Conservation (phyloP, 2,888 invertebrate genomes). For the Opisthograptis luteolata region DNA sequence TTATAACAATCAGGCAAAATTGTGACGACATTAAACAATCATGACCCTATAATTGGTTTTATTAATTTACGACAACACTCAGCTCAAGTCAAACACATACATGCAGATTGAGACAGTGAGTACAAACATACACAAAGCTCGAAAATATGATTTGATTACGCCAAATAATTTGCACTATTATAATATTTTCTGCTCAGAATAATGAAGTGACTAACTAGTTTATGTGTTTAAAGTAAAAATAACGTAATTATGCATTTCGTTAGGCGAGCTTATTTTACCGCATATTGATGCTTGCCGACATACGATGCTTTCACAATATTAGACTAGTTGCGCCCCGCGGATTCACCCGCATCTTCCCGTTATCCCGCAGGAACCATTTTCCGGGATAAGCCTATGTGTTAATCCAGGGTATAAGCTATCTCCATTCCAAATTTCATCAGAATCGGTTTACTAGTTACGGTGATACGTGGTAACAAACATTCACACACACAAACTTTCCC, state of each 20-base stretch:
- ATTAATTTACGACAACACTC: constrained; percentile 32
- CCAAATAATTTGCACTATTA: constrained; percentile 3
- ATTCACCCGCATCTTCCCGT: no score
- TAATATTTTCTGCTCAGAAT: constrained; percentile 1
- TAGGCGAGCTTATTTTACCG: not conserved
- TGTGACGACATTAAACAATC: constrained; percentile 24
- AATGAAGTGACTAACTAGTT: not conserved
- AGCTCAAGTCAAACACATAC: constrained; percentile 31
- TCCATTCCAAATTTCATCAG: no score
- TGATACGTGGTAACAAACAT: no score
- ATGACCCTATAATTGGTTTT: constrained; percentile 20
- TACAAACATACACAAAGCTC: constrained; percentile 31
- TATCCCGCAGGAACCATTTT: no score
- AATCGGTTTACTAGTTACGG: no score
- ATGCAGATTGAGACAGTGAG: constrained; percentile 32
- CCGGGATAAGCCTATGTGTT: no score
- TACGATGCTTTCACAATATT: constrained; percentile 13
- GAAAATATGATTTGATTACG: constrained; percentile 18
- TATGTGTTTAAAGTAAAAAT: constrained; percentile 2
- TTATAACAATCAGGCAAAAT: constrained; percentile 22
- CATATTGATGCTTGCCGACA: constrained; percentile 1
- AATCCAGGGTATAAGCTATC: no score
- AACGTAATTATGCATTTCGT: constrained; percentile 7
- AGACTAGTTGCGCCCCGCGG: not conserved
- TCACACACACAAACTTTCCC: no score